Conservation (phyloP, 2,113 vertebrate species). For the Hyperopisus bebe region DNA sequence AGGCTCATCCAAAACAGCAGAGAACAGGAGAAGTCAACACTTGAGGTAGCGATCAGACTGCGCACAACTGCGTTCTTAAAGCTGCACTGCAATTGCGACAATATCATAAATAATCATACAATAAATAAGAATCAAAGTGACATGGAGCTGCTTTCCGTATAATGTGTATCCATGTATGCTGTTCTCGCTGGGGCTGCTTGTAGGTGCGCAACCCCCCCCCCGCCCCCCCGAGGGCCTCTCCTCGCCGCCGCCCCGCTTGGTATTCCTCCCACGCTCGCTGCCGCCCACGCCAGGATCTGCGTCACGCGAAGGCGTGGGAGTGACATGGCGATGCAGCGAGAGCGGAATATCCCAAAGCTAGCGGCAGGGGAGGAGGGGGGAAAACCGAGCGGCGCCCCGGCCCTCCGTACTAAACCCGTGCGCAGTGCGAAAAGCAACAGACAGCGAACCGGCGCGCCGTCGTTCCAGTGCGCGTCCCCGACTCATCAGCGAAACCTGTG, state of each 20-base stretch:
- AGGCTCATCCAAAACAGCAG: background rate
- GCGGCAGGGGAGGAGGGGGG: slow-evolving; percentile 48
- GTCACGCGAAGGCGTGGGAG: slow-evolving; percentile 52
- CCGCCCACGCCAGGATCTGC: slow-evolving; percentile 62
- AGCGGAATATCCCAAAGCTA: slow-evolving; percentile 64
- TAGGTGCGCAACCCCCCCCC: background rate
- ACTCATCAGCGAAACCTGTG: background rate
- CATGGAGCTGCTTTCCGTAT: background rate
- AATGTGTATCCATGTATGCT: slow-evolving; percentile 6
- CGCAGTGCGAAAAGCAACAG: slow-evolving; percentile 21
- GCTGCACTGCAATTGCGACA: background rate
- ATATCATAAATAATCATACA: background rate
- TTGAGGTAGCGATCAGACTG: background rate
- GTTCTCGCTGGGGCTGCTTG: slow-evolving; percentile 4
- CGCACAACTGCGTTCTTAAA: background rate
- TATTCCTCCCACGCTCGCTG: slow-evolving; percentile 49
- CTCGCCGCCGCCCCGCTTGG: slow-evolving; percentile 34
- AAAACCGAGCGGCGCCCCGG: slow-evolving; percentile 35
- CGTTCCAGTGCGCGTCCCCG: slow-evolving; percentile 5
- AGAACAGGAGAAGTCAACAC: background rate
- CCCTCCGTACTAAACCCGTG: slow-evolving; percentile 25
- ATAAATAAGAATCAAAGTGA: background rate
- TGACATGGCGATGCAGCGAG: slow-evolving; percentile 51
- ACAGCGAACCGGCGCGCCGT: slow-evolving; percentile 20
- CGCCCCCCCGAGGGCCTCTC: slow-evolving; percentile 10